Evolutionary conservation across 2,113 vertebrate genomes (phyloP), one percentile per base, ranked within the genome.

Genomic region (Clarias gariepinus): DNA sequence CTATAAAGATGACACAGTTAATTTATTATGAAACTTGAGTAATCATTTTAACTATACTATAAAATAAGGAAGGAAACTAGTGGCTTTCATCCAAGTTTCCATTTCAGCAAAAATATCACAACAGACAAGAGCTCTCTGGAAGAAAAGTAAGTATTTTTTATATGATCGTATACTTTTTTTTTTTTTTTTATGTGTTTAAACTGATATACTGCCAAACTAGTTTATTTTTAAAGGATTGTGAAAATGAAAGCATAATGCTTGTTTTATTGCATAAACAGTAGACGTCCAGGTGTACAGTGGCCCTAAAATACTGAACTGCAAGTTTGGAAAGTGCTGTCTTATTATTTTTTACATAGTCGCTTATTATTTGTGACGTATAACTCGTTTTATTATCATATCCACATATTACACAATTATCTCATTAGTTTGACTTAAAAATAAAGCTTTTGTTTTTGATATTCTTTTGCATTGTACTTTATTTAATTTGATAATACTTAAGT

Each of bases 41-140:
- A 3, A 84, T 0, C 33, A 13, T 61, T 47, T 23, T 61, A 2
- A 16, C 21, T 74, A 74, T 47, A 61, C 2, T 47, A 61, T 41
- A 28, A 76, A 77, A 84, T 76, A 57, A 84, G 83, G 83, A 84
- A 84, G 83, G 69, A 84, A 84, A 76, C 63, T 4, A 71, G 33
- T 15, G 16, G 23, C 0, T 3, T 0, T 57, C 19, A 5, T 4
- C 11, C 3, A 19, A 55, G 64, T 58, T 60, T 84, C 69, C 30
- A 61, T 84, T 76, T 25, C 15, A n/a, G 1, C 13, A 15, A 15
- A 52, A 77, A 61, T 33, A 36, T 19, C 69, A 3, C 3, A 10
- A 76, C 57, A n/a, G 33, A 28, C 7, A 13, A 18, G 21, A 76
- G 57, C 57, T 76, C 8, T 3, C 63, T 66, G 25, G 18, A 66